Conservation (phyloP, 2,113 vertebrate species). For the Chionomys nivalis region DNA sequence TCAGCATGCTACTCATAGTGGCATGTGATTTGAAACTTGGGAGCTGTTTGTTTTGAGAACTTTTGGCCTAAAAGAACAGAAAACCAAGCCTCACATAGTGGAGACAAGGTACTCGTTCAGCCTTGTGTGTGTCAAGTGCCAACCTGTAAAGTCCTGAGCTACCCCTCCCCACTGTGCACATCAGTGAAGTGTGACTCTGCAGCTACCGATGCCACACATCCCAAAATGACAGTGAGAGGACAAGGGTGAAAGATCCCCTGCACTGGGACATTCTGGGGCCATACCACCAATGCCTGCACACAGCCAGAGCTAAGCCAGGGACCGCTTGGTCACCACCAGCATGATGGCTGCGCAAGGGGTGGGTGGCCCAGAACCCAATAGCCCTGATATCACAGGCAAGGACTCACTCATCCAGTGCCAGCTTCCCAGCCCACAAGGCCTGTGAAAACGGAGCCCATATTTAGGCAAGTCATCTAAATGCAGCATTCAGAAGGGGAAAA, state of each 20-base stretch:
- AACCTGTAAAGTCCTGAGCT: not conserved
- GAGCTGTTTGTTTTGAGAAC: not conserved
- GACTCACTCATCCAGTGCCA: not conserved
- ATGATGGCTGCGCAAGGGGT: too few species aligned
- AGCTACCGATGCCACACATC: fast-evolving
- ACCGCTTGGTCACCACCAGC: fast-evolving
- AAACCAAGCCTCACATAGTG: not conserved
- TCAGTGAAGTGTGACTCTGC: fast-evolving
- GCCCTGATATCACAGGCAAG: not conserved
- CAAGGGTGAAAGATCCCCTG: fast-evolving
- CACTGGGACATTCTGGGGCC: not conserved
- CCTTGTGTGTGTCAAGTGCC: fast-evolving
- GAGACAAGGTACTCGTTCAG: fast-evolving
- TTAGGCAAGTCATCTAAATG: not conserved
- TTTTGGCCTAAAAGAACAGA: not conserved
- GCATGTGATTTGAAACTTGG: not conserved
- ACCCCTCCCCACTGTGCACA: not conserved
- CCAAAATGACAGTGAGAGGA: not conserved
- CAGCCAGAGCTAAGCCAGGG: not conserved
- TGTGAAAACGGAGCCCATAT: not conserved
- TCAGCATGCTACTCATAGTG: not conserved
- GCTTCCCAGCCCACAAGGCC: not conserved
- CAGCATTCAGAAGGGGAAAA: not conserved
- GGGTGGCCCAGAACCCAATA: not conserved
- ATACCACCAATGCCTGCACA: too few species aligned